Evolutionary conservation across 2,797 vertebrate species (phyloP), one percentile per base, ranked within the genome.

Genomic region (Jordanella pulchra): DNA sequence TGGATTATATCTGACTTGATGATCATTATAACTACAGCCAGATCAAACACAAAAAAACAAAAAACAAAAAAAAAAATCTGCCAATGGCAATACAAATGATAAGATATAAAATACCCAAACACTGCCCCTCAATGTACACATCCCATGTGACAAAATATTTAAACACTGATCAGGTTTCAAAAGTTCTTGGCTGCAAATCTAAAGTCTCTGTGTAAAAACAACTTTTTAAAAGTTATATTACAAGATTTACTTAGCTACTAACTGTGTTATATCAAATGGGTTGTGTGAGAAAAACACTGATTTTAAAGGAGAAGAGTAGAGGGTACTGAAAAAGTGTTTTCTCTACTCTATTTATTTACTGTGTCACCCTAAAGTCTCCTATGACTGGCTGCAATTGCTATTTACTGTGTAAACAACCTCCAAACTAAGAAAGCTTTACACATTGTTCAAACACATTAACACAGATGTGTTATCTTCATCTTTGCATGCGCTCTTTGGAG

Each of bases 401-500:
- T 63, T 42, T 63, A 12, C 60, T 25, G 60, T 2, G 13, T 63
- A 44, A 42, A 63, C 35, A 63, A 15, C 35, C 35, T 63, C 35
- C 14, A 25, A 63, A 42, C 35, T 11, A 42, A 25, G 35, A n/a
- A 9, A 21, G 27, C n/a, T n/a, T 63, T 63, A 2, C 23, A 14
- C 35, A 42, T 2, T 13, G 13, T 42, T 42, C 23, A 63, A 63
- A 63, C 21, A 60, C 18, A 30, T 10, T 60, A 60, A 39, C 48
- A 50, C 60, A 63, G 60, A 44, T 42, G 27, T 63, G 60, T 63
- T 63, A 63, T 63, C 32, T n/a, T 39, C 58, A 39, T 61, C 32
- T 23, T 9, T 39, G 32, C 23, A 42, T 63, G 23, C 35, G 14
- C 35, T 42, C 35, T 42, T n/a, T 42, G 51, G n/a, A 27, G 35